Percentiles rank a stretch among this genome's conserved stretches.
Evolutionary conservation across 2,113 vertebrate genomes (phyloP).

Genomic region (Mesitornis unicolor): DNA sequence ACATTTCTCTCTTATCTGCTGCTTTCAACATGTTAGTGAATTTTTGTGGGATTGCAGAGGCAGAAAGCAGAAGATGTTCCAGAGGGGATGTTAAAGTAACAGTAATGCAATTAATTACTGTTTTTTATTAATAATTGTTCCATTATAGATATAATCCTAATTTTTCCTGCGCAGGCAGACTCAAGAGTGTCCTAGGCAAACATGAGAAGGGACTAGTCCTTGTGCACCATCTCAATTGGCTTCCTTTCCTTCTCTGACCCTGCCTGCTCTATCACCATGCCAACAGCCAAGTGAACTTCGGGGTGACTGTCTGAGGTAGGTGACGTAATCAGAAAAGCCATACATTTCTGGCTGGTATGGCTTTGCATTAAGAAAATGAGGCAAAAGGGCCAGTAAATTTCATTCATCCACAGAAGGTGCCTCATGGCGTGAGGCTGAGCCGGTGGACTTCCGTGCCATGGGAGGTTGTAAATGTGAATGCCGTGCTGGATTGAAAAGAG

Average conservation of each 20-base stretch:
- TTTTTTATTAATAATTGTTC: neutral
- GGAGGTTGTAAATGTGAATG: slow-evolving; percentile 7
- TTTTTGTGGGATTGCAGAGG: neutral
- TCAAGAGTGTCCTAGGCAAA: neutral
- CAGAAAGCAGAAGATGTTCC: neutral
- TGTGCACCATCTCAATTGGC: neutral
- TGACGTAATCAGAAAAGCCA: neutral
- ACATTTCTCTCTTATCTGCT: slow-evolving; percentile 26
- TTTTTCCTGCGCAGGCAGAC: neutral
- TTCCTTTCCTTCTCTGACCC: neutral
- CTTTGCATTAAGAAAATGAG: neutral
- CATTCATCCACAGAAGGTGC: neutral
- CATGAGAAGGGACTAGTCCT: neutral
- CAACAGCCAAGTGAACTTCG: neutral
- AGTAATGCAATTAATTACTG: neutral
- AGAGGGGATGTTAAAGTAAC: neutral
- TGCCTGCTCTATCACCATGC: neutral
- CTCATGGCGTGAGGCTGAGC: neutral
- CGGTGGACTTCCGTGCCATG: neutral
- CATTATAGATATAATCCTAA: neutral
- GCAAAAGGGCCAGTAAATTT: neutral
- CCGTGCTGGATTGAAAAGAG: neutral
- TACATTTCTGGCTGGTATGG: neutral
- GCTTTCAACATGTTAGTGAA: slow-evolving; percentile 1
- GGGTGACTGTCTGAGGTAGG: neutral